phyloP scores from a whole-genome alignment of 1,140 invertebrate species.

The Rhizoglyphus robini region DNA sequence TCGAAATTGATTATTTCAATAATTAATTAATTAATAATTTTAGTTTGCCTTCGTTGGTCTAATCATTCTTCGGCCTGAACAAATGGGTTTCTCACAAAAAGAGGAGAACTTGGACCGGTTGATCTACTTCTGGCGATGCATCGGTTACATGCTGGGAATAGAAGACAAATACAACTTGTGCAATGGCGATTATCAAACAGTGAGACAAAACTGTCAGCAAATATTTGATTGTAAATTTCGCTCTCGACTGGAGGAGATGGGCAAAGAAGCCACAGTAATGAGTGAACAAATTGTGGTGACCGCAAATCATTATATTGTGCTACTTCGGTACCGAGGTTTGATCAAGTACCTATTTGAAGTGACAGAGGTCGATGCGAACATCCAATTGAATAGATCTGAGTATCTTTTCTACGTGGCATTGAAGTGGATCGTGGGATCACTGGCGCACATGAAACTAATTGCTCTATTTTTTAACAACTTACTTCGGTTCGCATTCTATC shows the following conservation, averaged over 20 bases:
- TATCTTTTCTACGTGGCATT: constrained; percentile 22
- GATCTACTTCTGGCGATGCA: constrained; percentile 65
- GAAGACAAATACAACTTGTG: constrained; percentile 56
- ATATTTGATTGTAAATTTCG: constrained; percentile 26
- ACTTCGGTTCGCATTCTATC: constrained; percentile 37
- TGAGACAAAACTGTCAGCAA: constrained; percentile 28
- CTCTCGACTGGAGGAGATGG: constrained; percentile 9
- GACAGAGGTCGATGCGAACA: constrained; percentile 14
- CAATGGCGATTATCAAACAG: constrained; percentile 34
- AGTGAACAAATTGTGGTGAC: constrained; percentile 24
- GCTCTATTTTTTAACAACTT: constrained; percentile 23
- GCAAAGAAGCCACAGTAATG: constrained; percentile 23
- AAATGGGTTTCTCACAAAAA: constrained; percentile 22
- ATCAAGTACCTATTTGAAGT: constrained; percentile 24
- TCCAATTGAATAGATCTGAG: constrained; percentile 16
- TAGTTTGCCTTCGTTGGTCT: constrained; percentile 31
- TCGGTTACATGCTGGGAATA: constrained; percentile 63
- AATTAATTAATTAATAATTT: constrained; percentile 9
- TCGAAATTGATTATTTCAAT: not conserved
- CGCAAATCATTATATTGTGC: constrained; percentile 22
- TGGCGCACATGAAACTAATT: constrained; percentile 20
- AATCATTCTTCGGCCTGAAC: constrained; percentile 29
- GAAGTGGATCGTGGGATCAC: constrained; percentile 22
- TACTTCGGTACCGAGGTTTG: constrained; percentile 25
- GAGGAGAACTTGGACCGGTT: constrained; percentile 54